Evolutionary conservation across 2,113 vertebrate species (phyloP).

Genomic region (Centropristis striata): DNA sequence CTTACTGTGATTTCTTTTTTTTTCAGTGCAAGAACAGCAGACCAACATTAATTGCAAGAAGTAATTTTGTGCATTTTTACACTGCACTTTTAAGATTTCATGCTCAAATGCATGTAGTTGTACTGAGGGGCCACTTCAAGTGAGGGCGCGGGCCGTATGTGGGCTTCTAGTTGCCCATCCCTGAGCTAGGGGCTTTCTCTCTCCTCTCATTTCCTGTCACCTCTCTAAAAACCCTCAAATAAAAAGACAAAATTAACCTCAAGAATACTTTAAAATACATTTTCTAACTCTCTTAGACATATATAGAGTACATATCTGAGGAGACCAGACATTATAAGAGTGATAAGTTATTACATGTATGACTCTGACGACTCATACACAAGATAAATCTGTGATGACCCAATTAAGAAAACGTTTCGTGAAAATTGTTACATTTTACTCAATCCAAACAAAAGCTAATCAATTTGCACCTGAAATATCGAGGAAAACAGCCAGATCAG

Average conservation of each 20-base stretch:
- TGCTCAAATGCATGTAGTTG: too few relatives aligned
- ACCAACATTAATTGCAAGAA: too few relatives aligned
- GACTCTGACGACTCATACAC: background rate
- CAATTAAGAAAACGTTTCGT: background rate
- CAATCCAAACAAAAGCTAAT: background rate
- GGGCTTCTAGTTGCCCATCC: too few relatives aligned
- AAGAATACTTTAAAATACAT: background rate
- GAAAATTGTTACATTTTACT: background rate
- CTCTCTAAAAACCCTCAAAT: background rate
- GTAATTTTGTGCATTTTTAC: too few relatives aligned
- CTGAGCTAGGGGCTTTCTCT: background rate
- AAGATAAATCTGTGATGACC: too few relatives aligned
- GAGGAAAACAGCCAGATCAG: slow-evolving; percentile 3
- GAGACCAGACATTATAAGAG: background rate
- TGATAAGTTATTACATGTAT: background rate
- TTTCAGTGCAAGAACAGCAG: too few relatives aligned
- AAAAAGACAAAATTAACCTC: background rate
- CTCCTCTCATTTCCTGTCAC: slow-evolving; percentile 28
- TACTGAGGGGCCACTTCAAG: too few relatives aligned
- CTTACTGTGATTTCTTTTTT: too few relatives aligned
- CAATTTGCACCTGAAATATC: slow-evolving; percentile 6
- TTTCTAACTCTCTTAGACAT: background rate
- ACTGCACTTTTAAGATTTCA: too few relatives aligned
- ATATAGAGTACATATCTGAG: background rate
- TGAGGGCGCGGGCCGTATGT: too few relatives aligned